Evolutionary conservation across 2,113 vertebrate species (phyloP).

Genomic region (Empidonax alnorum): DNA sequence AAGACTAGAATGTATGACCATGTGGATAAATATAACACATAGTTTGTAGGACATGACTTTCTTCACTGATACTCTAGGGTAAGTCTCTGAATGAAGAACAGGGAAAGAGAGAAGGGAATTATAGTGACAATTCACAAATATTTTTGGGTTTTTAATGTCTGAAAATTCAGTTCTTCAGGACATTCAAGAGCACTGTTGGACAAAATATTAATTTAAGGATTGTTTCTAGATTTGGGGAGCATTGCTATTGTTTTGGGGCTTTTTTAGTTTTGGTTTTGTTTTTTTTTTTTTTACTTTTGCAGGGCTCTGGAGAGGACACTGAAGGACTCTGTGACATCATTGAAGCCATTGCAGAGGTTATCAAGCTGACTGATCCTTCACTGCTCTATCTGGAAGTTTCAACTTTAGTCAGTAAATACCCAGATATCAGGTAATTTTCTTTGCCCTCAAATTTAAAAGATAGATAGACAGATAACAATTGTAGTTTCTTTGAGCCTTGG

Average conservation of each 20-base stretch:
- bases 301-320: slow-evolving; percentile 84
- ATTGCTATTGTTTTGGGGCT: neutral
- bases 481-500: neutral
- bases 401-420: slow-evolving; percentile 94
- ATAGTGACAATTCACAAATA: neutral
- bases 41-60: neutral
- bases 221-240: neutral
- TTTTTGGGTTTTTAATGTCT: neutral
- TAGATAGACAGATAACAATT: neutral
- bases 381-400: slow-evolving; percentile 95
- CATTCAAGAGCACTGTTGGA: neutral
- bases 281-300: neutral
- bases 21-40: neutral
- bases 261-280: neutral
- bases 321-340: slow-evolving; percentile 90
- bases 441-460: neutral
- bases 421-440: slow-evolving; percentile 89
- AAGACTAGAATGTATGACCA: neutral
- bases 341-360: slow-evolving; percentile 91
- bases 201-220: neutral
- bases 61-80: neutral
- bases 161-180: neutral
- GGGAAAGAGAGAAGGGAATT: neutral
- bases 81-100: neutral
- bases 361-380: slow-evolving; percentile 96